Conservation (phyloP, 2,797 vertebrate species). For the Zenarchopterus dispar region DNA sequence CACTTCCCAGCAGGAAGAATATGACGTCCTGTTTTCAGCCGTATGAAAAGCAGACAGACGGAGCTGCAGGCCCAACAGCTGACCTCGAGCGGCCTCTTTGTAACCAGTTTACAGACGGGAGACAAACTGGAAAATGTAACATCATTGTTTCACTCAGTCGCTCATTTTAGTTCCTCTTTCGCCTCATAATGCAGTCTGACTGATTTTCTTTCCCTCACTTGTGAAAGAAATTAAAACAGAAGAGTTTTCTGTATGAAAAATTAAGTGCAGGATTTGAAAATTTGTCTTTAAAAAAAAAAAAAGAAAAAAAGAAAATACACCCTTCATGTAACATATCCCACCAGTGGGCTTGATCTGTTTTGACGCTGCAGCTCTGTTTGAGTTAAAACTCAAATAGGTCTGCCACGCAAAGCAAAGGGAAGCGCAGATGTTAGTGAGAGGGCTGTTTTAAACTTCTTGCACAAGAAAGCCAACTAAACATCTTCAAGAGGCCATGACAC, state of each 20-base stretch:
- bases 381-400: slow-evolving; percentile 36
- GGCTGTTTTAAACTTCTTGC: too few species aligned
- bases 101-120: not conserved
- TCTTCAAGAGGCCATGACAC: slow-evolving; percentile 41
- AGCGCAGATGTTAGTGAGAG: not conserved
- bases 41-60: slow-evolving; percentile 41
- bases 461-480: slow-evolving; percentile 14
- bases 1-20: slow-evolving; percentile 61
- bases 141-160: not conserved
- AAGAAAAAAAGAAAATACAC: too few species aligned
- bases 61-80: slow-evolving; percentile 19
- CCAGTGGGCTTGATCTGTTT: slow-evolving; percentile 23
- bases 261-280: too few species aligned
- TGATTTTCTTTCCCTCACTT: not conserved
- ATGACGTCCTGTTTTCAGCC: slow-evolving; percentile 65
- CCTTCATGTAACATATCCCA: slow-evolving; percentile 5
- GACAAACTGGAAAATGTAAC: slow-evolving; percentile 1
- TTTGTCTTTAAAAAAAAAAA: too few species aligned
- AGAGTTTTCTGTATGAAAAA: too few species aligned
- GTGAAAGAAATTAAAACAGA: too few species aligned
- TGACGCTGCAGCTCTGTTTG: slow-evolving; percentile 17
- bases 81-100: slow-evolving; percentile 2
- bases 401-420: slow-evolving; percentile 39
- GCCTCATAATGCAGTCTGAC: not conserved
- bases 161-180: not conserved